Conservation (phyloP, 2,888 invertebrate genomes). For the Digitonthophagus gazella region DNA sequence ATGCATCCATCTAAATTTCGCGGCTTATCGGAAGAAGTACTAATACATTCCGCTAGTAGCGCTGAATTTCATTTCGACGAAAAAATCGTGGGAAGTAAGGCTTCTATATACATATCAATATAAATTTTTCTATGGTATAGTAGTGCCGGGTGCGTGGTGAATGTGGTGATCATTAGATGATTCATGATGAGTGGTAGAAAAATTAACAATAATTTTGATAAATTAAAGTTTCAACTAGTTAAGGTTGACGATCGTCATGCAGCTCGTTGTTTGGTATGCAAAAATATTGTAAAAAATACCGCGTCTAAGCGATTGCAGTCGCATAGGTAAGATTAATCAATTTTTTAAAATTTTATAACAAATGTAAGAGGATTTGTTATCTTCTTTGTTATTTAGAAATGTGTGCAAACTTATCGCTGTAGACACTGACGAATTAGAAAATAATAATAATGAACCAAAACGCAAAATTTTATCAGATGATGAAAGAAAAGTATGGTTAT, state of each 20-base stretch:
- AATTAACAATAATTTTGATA: not conserved
- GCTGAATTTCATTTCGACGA: too few relatives aligned
- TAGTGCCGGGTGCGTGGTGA: too few relatives aligned
- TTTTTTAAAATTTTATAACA: not conserved
- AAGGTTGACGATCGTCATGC: not conserved
- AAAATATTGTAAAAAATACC: not conserved
- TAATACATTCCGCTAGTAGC: too few relatives aligned
- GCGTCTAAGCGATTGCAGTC: not conserved
- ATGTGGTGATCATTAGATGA: not conserved
- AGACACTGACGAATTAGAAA: not conserved
- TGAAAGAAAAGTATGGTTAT: not conserved
- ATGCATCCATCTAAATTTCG: too few relatives aligned
- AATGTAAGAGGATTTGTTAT: not conserved
- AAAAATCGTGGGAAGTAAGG: too few relatives aligned
- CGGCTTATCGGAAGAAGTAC: too few relatives aligned
- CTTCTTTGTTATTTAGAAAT: not conserved
- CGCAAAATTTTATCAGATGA: not conserved
- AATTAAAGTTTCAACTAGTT: not conserved
- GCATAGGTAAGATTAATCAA: not conserved
- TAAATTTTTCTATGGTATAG: too few relatives aligned
- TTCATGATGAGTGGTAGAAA: not conserved
- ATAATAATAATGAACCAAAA: not conserved
- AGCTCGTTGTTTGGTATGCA: not conserved
- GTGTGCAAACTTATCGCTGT: not conserved
- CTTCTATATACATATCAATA: too few relatives aligned